phyloP scores from a whole-genome alignment of 2,797 vertebrate genomes.

The Gadopsis marmoratus region DNA sequence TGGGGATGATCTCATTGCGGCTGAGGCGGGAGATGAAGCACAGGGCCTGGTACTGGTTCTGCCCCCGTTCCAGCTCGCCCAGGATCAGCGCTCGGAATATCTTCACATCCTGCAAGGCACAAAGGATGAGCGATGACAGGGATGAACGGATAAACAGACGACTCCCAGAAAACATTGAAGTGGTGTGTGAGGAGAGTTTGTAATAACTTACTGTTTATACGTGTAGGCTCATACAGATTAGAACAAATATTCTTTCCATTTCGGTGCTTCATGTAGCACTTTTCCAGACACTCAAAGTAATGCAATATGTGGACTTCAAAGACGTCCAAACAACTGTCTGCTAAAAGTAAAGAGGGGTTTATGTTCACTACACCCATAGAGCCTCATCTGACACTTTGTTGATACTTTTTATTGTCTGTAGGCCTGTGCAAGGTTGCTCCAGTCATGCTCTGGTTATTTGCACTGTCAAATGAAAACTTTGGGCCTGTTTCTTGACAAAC shows the following conservation, averaged over 20 bases:
- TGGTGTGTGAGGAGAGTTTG: slow-evolving; percentile 18
- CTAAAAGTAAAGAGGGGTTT: slow-evolving; percentile 57
- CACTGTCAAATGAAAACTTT: slow-evolving; percentile 59
- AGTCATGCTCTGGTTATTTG: slow-evolving; percentile 45
- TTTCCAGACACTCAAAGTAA: slow-evolving; percentile 60
- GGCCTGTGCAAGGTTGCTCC: slow-evolving; percentile 38
- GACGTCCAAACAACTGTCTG: slow-evolving; percentile 62
- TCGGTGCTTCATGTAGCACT: slow-evolving; percentile 40
- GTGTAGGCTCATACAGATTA: slow-evolving; percentile 40
- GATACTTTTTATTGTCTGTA: slow-evolving; percentile 61
- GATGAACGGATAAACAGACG: slow-evolving; percentile 45
- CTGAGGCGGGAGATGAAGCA: slow-evolving; percentile 94
- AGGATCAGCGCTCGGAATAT: slow-evolving; percentile 96
- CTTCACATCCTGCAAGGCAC: slow-evolving; percentile 91
- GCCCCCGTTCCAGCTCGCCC: slow-evolving; percentile 95
- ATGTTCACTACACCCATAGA: slow-evolving; percentile 41
- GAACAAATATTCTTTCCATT: slow-evolving; percentile 55
- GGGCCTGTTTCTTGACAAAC: slow-evolving; percentile 24
- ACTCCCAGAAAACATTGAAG: slow-evolving; percentile 29
- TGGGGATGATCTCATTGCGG: slow-evolving; percentile 98
- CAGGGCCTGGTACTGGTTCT: slow-evolving; percentile 96
- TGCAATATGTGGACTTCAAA: slow-evolving; percentile 65
- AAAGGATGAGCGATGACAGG: slow-evolving; percentile 44
- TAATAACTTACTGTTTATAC: slow-evolving; percentile 52
- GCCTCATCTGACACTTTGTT: slow-evolving; percentile 56